Base-by-base conservation (phyloP, 2,113 vertebrate species). In the Brachypodius melanocephalos region DNA sequence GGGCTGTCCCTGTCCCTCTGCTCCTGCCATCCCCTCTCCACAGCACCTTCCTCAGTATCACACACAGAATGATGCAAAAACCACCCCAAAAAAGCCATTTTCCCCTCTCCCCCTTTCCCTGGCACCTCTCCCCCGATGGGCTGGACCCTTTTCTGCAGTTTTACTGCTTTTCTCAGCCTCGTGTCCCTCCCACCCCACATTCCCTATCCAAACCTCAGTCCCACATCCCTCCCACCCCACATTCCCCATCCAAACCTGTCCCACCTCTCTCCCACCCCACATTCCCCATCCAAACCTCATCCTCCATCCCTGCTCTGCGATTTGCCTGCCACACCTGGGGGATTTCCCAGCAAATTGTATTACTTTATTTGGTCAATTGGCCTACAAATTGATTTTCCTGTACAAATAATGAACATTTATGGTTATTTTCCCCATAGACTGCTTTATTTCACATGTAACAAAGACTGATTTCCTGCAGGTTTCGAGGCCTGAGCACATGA, bases 361-460 rank as follows among this genome's bases (percentile, higher is more conserved):
- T 97, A 97, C 96, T 97, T 97, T 97, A 97, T 98, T 98, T 98
- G 97, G 94, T 97, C 97, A 98, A 97, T 97, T 97, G 95, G 96
- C 96, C 96, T 96, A 95, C 97, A 97, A 97, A 98, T 98, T 97
- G 97, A 98, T 97, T 98, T 98, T 98, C 97, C 97, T 97, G 97
- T 97, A 97, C 97, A 97, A 98, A 98, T 97, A 97, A 98, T 98
- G 97, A 98, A 98, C 97, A 97, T 98, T 97, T 97, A 98, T 98
- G 97, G 97, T 97, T 98, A 98, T 97, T 97, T 97, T 97, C 97
- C 97, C 97, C 92, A 95, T 42, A 96, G 97, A 96, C 97, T 94
- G 89, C 96, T 97, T 96, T 96, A 96, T 97, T 98, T 97, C 93
- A 96, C 90, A 43, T 88, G 81, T 94, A 97, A 97, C 94, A 94